These are phyloP conservation scores for Drosophila seguyi DNA, from an alignment of 1,140 invertebrate species.

Conservation along the genomic window DNA sequence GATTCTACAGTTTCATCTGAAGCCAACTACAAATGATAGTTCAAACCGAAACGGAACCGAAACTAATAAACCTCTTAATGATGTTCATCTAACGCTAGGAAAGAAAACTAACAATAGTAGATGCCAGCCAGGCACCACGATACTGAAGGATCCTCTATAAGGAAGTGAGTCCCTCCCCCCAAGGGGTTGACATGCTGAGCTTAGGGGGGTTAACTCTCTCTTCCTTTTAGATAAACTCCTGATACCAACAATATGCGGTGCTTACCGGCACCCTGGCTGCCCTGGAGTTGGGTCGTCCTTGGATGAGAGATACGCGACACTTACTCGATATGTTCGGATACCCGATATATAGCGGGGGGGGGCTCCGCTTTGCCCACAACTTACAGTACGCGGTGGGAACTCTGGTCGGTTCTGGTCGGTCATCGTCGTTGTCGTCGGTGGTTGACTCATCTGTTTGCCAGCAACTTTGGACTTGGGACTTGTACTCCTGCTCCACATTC, in stretches of 20 bases:
- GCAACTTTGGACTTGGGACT: slow-evolving; percentile 1
- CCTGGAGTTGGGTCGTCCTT: slow-evolving; percentile 24
- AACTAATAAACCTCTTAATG: slow-evolving; percentile 34
- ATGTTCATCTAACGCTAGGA: slow-evolving; percentile 43
- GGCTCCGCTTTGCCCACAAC: slow-evolving; percentile 34
- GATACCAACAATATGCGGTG: background rate
- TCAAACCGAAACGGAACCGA: slow-evolving; percentile 38
- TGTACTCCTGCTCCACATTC: slow-evolving; percentile 6
- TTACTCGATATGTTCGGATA: slow-evolving; percentile 27
- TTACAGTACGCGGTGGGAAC: slow-evolving; percentile 44
- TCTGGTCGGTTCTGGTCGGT: slow-evolving; percentile 14
- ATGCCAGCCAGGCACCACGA: slow-evolving; percentile 13
- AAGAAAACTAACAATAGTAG: slow-evolving; percentile 11
- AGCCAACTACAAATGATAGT: slow-evolving; percentile 52
- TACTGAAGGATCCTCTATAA: background rate
- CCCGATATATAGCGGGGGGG: background rate
- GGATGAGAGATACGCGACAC: slow-evolving; percentile 29
- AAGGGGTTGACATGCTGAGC: slow-evolving; percentile 7
- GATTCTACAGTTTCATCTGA: slow-evolving; percentile 25
- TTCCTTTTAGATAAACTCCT: background rate
- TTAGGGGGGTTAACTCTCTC: background rate
- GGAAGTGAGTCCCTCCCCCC: too few relatives aligned
- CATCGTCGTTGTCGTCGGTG: too few relatives aligned
- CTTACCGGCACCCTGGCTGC: slow-evolving; percentile 13
- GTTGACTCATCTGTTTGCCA: slow-evolving; percentile 34